A percentile compares a stretch with the other conserved stretches of the same genome.
These are phyloP conservation scores for Emydocephalus ijimae DNA, from an alignment of 2,113 vertebrate species.

Conservation along the genomic window DNA sequence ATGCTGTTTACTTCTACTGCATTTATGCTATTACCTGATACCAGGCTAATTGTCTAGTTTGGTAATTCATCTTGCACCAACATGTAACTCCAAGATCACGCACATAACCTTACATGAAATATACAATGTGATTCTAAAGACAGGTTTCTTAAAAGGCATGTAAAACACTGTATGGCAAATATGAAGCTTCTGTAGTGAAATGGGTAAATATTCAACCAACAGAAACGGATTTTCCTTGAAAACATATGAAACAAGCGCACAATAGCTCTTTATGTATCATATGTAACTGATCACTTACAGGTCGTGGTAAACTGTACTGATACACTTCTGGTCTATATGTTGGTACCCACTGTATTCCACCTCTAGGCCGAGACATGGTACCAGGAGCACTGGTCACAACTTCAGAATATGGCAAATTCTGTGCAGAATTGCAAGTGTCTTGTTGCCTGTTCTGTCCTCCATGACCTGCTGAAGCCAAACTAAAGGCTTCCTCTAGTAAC, in stretches of 20 bases:
- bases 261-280: background rate
- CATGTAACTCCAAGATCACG: background rate
- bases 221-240: background rate
- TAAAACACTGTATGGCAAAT: background rate
- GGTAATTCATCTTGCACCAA: constrained; percentile 1
- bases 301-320: constrained; percentile 93
- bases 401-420: constrained; percentile 87
- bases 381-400: constrained; percentile 93
- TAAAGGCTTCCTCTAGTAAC: constrained; percentile 96
- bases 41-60: background rate
- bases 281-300: constrained; percentile 73
- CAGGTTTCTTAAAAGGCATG: background rate
- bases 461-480: constrained; percentile 91
- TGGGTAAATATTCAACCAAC: background rate
- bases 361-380: constrained; percentile 81
- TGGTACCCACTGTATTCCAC: constrained; percentile 91
- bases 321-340: constrained; percentile 89
- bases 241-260: rapidly evolving
- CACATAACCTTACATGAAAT: background rate
- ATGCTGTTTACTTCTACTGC: background rate
- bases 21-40: background rate
- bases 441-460: constrained; percentile 80
- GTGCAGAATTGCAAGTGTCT: constrained; percentile 79
- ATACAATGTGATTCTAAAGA: background rate
- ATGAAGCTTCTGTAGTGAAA: background rate